Evolutionary conservation across 2,113 vertebrate genomes (phyloP).

Genomic region (Pterocles burchelli): DNA sequence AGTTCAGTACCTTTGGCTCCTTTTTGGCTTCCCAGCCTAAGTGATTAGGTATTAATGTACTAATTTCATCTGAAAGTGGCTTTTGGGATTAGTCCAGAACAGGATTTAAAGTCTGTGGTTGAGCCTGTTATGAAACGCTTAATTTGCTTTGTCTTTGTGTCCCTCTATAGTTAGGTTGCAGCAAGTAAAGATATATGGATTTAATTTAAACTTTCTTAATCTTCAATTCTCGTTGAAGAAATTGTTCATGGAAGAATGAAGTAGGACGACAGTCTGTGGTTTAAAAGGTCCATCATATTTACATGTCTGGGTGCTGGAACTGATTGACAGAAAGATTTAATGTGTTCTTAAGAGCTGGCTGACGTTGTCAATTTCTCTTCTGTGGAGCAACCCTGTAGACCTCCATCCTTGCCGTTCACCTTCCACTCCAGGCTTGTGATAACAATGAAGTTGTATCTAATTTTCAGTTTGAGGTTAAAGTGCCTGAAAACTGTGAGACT

Average conservation of each 20-base stretch:
- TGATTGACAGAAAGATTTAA: neutral
- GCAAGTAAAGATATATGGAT: neutral
- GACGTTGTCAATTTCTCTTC: neutral
- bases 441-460: neutral
- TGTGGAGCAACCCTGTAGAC: neutral
- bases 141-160: neutral
- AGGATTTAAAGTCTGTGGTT: neutral
- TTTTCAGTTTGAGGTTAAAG: neutral
- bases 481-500: neutral
- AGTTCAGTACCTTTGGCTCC: neutral
- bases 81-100: neutral
- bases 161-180: neutral
- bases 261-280: neutral
- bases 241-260: neutral
- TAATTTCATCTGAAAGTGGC: neutral
- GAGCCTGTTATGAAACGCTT: neutral
- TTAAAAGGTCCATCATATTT: neutral
- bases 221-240: neutral
- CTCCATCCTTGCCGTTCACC: neutral
- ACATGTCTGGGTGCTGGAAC: neutral
- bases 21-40: neutral
- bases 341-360: neutral
- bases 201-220: neutral
- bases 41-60: neutral
- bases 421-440: neutral